Base-by-base conservation (phyloP, 2,113 vertebrate genomes). In the Sminthopsis crassicaudata region DNA sequence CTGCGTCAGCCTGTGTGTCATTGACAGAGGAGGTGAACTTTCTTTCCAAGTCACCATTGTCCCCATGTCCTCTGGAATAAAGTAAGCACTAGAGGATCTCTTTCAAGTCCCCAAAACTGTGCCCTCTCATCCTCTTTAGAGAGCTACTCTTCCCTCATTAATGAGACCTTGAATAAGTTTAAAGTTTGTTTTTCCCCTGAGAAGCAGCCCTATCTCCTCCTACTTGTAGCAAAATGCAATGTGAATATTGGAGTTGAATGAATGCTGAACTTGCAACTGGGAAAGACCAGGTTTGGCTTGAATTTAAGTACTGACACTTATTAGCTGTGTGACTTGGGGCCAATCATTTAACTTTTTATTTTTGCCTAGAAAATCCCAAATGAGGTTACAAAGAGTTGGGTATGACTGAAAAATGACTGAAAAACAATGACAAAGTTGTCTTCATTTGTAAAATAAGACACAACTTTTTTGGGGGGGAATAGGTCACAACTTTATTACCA, bases 171-270 rank as follows among this genome's bases (percentile, higher is more conserved):
- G 16, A 24, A 67, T 10, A 2, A n/a, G 53, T 54, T 14, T 89
- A 24, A 26, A 53, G 5, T 36, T 7, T 11, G 19, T 42, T 84
- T 23, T 42, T 23, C n/a, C 36, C 42, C 24, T 0, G 11, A 2
- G 57, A 46, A 24, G 5, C 8, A 50, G 19, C 8, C 3, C 46
- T 11, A 14, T 8, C 0, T 1, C 67, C 92, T 10, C 0, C 36
- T 7, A 46, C 53, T 52, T 26, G 36, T 8, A 27, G 23, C 0
- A 6, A 8, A 1, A 23, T 52, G 16, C 1, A 19, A n/a, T 5
- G 3, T 8, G 50, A 8, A 10, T 57, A 26, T 27, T 57, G 27
- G 9, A 57, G 26, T 57, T 27, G n/a, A 46, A 8, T 0, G 6
- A 50, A 24, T 91, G 22, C 46, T 30, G 54, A 54, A n/a, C 16